Evolutionary conservation across 2,797 vertebrate species (phyloP).

Genomic region (Syngnathus acus): DNA sequence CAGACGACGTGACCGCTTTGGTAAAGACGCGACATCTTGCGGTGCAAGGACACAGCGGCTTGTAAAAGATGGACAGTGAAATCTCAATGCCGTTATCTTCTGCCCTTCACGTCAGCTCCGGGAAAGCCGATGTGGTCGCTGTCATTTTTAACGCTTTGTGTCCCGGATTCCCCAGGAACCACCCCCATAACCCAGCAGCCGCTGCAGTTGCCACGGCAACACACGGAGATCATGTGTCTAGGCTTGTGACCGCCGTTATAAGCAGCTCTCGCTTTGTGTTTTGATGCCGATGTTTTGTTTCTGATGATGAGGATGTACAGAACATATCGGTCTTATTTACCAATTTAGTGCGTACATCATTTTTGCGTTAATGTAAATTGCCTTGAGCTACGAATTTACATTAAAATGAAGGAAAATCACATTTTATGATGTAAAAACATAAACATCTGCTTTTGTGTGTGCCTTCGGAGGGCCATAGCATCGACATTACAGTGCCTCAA

Average conservation of each 20-base stretch:
- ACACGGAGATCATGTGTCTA: conserved; percentile 54
- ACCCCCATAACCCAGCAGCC: neutral
- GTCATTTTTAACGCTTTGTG: conserved; percentile 34
- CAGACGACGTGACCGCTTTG: conserved; percentile 54
- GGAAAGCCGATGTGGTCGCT: conserved; percentile 20
- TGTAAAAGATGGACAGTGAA: conserved; percentile 31
- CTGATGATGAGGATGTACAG: neutral
- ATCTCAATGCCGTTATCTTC: conserved; percentile 39
- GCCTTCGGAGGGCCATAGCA: no score
- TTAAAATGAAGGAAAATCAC: neutral
- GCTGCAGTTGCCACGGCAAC: conserved; percentile 71
- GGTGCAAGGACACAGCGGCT: conserved; percentile 48
- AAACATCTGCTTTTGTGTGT: no score
- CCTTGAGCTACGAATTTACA: no score
- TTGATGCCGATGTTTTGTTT: conserved; percentile 21
- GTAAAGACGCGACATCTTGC: conserved; percentile 36
- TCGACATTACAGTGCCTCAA: no score
- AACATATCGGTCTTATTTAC: neutral
- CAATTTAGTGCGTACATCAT: neutral
- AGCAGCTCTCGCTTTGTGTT: conserved; percentile 39
- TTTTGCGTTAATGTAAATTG: no score
- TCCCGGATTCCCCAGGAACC: conserved; percentile 12
- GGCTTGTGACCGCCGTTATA: conserved; percentile 47
- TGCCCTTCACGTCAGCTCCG: conserved; percentile 19
- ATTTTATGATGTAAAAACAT: neutral